phyloP scores from a whole-genome alignment of 2,888 invertebrate species.

The Leucophenga maculata region DNA sequence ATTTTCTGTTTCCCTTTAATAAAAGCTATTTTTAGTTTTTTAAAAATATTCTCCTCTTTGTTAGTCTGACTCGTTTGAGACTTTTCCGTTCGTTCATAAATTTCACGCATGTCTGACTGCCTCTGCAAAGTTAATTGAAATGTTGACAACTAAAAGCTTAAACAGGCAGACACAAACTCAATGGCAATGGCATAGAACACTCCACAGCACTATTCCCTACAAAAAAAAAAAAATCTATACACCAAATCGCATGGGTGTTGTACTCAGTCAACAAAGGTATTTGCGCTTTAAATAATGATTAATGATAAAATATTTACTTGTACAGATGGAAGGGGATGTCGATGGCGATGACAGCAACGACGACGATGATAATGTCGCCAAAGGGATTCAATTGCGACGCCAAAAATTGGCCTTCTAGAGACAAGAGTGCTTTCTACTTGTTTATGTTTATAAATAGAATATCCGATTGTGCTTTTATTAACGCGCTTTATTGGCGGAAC shows the following conservation, averaged over 20 bases:
- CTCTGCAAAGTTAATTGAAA: slow-evolving; percentile 17
- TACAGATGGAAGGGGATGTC: no score
- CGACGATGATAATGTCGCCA: not conserved
- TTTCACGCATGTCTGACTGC: slow-evolving; percentile 18
- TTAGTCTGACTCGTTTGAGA: not conserved
- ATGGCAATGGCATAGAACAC: not conserved
- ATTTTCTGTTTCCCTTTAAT: no score
- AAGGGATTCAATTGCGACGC: not conserved
- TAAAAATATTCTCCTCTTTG: no score
- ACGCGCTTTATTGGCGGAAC: not conserved
- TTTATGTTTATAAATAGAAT: no score
- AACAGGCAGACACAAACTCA: not conserved
- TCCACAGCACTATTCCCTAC: no score
- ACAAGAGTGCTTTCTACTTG: no score
- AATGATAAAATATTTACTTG: slow-evolving; percentile 8
- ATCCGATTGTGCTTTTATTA: slow-evolving; percentile 9
- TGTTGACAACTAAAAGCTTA: slow-evolving; percentile 6
- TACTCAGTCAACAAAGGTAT: slow-evolving; percentile 3
- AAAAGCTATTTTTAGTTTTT: no score
- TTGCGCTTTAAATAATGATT: slow-evolving; percentile 20
- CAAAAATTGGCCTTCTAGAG: slow-evolving; percentile 11
- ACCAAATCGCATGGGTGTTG: not conserved
- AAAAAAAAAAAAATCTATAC: not conserved
- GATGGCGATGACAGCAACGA: no score
- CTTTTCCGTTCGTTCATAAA: slow-evolving; percentile 4